phyloP scores from a whole-genome alignment of 2,888 invertebrate species.

The Acleris laterana region DNA sequence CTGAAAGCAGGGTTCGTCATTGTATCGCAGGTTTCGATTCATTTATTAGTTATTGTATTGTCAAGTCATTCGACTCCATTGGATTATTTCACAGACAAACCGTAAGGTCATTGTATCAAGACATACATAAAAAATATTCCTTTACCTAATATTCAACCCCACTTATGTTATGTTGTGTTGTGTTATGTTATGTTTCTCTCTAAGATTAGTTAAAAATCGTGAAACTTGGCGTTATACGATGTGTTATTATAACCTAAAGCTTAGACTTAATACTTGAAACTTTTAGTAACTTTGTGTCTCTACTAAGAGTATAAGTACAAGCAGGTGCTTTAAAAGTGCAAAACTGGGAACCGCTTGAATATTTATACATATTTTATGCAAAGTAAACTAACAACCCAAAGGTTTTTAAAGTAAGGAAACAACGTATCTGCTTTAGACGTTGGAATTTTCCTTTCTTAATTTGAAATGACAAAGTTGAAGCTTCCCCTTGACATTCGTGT shows the following conservation, averaged over 20 bases:
- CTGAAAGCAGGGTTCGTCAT: no score
- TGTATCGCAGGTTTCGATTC: no score
- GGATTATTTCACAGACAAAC: no score
- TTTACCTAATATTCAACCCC: no score
- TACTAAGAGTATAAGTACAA: slow-evolving; percentile 7
- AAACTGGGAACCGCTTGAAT: slow-evolving; percentile 6
- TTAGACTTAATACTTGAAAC: not conserved
- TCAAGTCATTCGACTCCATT: no score
- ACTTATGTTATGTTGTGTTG: no score
- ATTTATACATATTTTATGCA: slow-evolving; percentile 24
- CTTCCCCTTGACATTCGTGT: slow-evolving; percentile 39
- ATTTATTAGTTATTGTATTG: no score
- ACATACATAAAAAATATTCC: no score
- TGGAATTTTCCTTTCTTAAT: slow-evolving; percentile 40
- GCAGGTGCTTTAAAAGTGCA: slow-evolving; percentile 12
- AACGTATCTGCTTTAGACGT: slow-evolving; percentile 24
- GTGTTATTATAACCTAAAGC: not conserved
- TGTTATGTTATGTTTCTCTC: no score
- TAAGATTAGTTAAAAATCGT: no score
- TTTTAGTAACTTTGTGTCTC: not conserved
- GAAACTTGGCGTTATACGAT: no score
- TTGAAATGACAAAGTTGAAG: slow-evolving; percentile 46
- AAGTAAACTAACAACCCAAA: slow-evolving; percentile 15
- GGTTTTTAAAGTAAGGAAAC: slow-evolving; percentile 8
- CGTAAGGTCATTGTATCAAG: no score